Conservation (phyloP, 2,888 invertebrate species). For the Leptopilina drosophilae region DNA sequence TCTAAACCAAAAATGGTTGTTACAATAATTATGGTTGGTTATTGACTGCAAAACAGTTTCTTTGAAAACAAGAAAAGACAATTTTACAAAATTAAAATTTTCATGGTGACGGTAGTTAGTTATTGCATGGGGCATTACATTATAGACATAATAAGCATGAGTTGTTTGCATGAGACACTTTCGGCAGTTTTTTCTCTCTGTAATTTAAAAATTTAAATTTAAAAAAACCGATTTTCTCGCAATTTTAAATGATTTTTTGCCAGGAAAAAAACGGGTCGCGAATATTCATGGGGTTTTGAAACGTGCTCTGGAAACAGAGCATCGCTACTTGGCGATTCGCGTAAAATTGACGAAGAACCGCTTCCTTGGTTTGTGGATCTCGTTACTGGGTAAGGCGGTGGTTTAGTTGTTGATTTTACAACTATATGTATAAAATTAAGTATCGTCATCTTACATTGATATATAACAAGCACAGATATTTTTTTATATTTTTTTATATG, state of each 20-base stretch:
- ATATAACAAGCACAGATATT: not conserved
- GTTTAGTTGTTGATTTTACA: constrained; percentile 21
- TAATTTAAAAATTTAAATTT: not conserved
- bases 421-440: constrained; percentile 4
- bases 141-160: too few relatives aligned
- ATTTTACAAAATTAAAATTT: too few relatives aligned
- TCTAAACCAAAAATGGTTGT: too few relatives aligned
- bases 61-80: not conserved
- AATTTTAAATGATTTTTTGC: constrained; percentile 9
- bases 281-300: constrained; percentile 54
- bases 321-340: constrained; percentile 33
- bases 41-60: too few relatives aligned
- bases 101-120: too few relatives aligned
- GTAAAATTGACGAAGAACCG: constrained; percentile 26
- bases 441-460: not conserved
- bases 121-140: too few relatives aligned
- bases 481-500: not conserved
- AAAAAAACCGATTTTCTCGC: constrained; percentile 8
- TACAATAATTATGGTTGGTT: too few relatives aligned
- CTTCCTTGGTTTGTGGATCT: constrained; percentile 21
- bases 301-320: constrained; percentile 57
- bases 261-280: constrained; percentile 52
- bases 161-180: too few relatives aligned
- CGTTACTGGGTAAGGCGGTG: constrained; percentile 13
- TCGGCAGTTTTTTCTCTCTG: not conserved